Evolutionary conservation across 2,113 vertebrate genomes (phyloP).

Genomic region (Ellobius talpinus): DNA sequence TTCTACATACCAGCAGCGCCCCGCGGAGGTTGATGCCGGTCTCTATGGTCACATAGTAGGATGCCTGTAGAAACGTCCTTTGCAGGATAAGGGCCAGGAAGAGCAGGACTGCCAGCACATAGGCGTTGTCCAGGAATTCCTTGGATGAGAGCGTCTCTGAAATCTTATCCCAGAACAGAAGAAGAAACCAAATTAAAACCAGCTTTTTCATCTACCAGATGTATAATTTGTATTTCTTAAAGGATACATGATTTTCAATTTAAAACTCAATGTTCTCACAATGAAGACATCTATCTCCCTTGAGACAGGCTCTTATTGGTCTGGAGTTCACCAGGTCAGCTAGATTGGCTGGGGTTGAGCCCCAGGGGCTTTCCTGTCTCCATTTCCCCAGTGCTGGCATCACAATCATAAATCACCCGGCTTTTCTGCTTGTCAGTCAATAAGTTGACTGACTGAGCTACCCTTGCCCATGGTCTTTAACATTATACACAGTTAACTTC

Average conservation of each 20-base stretch:
- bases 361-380: too few species aligned
- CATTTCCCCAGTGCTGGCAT: not conserved
- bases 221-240: not conserved
- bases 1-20: slow-evolving; percentile 92
- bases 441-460: not conserved
- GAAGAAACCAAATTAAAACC: not conserved
- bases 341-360: not conserved
- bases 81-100: slow-evolving; percentile 97
- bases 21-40: slow-evolving; percentile 98
- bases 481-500: not conserved
- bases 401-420: not conserved
- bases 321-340: not conserved
- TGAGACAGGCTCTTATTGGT: too few species aligned
- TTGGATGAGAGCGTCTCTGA: slow-evolving; percentile 89
- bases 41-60: slow-evolving; percentile 98
- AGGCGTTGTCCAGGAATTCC: slow-evolving; percentile 92
- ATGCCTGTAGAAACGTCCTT: slow-evolving; percentile 97
- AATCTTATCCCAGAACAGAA: slow-evolving; percentile 75
- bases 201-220: not conserved
- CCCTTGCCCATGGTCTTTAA: not conserved
- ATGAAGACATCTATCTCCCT: not conserved
- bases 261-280: slow-evolving; percentile 14
- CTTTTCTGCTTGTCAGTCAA: not conserved
- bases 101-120: slow-evolving; percentile 96
- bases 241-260: not conserved